Evolutionary conservation across 2,797 vertebrate genomes (phyloP).

Genomic region (Takifugu rubripes): DNA sequence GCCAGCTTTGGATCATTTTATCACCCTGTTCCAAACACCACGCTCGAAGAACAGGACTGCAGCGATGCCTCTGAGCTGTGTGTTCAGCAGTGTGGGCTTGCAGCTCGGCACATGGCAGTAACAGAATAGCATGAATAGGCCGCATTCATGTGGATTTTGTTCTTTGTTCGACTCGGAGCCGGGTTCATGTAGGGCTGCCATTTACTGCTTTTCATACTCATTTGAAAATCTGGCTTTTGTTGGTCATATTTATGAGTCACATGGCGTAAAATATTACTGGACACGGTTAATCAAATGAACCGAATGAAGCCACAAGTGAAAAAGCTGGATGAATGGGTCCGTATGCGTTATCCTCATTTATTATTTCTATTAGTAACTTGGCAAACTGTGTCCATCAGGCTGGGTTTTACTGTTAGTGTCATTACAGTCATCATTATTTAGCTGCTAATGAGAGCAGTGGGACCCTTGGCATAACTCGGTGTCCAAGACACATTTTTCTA

Average conservation of each 20-base stretch:
- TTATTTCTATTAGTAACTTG: conserved; percentile 10
- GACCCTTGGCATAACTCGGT: conserved; percentile 19
- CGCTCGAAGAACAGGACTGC: conserved; percentile 26
- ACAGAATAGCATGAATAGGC: no score
- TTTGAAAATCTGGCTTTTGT: no score
- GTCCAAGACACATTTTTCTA: conserved; percentile 19
- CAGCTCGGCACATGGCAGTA: no score
- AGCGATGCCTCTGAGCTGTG: conserved; percentile 5
- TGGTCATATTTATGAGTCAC: no score
- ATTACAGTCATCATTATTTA: conserved; percentile 26
- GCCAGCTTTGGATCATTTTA: conserved; percentile 22
- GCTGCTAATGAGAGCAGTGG: conserved; percentile 24
- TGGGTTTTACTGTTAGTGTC: conserved; percentile 15
- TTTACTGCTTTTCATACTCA: no score
- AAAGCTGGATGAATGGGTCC: background rate
- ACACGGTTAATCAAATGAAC: no score
- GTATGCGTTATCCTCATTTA: background rate
- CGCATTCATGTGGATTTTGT: no score
- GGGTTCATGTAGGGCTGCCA: no score
- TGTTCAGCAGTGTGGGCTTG: no score
- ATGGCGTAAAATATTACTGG: no score
- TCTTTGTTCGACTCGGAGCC: no score
- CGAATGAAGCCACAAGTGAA: no score
- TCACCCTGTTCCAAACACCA: conserved; percentile 21
- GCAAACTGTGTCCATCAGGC: conserved; percentile 1